phyloP scores from a whole-genome alignment of 2,888 invertebrate species.

The Oscheius sp. region DNA sequence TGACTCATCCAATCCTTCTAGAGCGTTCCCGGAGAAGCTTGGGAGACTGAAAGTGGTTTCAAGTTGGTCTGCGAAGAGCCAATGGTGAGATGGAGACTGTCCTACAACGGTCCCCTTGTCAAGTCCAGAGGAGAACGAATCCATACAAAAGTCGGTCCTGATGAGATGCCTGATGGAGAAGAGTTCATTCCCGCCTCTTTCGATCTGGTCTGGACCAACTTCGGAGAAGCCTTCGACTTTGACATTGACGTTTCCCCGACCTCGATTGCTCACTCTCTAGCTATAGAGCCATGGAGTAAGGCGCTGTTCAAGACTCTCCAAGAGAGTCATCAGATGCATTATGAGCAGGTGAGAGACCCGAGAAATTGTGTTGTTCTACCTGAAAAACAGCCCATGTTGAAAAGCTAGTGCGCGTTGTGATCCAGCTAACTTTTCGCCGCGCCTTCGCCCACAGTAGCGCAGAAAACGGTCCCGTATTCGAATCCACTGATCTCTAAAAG shows the following conservation, averaged over 20 bases:
- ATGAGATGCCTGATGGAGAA: slow-evolving; percentile 30
- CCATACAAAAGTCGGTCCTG: slow-evolving; percentile 47
- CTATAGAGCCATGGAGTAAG: slow-evolving; percentile 82
- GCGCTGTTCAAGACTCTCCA: slow-evolving; percentile 81
- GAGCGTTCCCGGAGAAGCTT: slow-evolving; percentile 54
- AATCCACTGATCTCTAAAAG: too few relatives aligned
- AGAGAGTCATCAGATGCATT: slow-evolving; percentile 85
- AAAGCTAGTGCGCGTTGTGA: neutral
- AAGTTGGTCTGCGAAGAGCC: slow-evolving; percentile 80
- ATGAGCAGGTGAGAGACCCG: slow-evolving; percentile 80
- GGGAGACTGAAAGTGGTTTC: slow-evolving; percentile 82
- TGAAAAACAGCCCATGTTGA: neutral
- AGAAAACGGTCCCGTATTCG: too few relatives aligned
- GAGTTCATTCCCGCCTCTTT: slow-evolving; percentile 78
- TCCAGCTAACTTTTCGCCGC: too few relatives aligned
- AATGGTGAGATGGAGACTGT: slow-evolving; percentile 81
- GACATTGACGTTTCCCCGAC: slow-evolving; percentile 82
- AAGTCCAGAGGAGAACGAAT: slow-evolving; percentile 26
- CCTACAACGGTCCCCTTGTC: slow-evolving; percentile 78
- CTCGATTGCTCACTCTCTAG: slow-evolving; percentile 82
- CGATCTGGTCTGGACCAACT: slow-evolving; percentile 80
- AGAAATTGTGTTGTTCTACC: neutral
- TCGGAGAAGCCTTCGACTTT: slow-evolving; percentile 81
- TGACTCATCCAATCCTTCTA: slow-evolving; percentile 29
- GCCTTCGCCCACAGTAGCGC: too few relatives aligned